These are phyloP conservation scores for Omphaloscelis lunosa DNA, from an alignment of 2,888 invertebrate species.

Conservation along the genomic window DNA sequence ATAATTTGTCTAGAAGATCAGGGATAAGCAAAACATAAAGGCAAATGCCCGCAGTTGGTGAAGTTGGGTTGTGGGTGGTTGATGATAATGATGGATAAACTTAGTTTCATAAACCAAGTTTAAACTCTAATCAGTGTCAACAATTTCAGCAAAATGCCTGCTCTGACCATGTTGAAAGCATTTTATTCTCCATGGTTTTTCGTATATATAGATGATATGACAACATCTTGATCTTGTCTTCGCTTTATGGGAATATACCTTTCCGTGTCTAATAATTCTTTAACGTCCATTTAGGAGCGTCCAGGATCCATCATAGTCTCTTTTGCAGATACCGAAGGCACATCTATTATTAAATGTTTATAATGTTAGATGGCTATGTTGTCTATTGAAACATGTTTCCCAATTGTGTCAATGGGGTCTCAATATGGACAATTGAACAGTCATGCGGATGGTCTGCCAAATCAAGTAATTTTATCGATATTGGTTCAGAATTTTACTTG, in stretches of 20 bases:
- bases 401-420: conserved; percentile 17
- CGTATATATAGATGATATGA: no score
- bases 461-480: neutral
- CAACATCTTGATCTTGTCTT: neutral
- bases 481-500: neutral
- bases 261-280: neutral
- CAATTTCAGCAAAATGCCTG: neutral
- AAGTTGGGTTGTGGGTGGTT: neutral
- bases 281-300: neutral
- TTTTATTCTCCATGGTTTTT: neutral
- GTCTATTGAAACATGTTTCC: conserved; percentile 1
- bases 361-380: neutral
- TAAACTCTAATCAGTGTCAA: neutral
- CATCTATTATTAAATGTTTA: conserved; percentile 1
- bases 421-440: neutral
- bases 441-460: neutral
- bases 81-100: neutral
- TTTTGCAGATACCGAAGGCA: neutral
- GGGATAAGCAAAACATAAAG: neutral
- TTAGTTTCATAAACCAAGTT: no score
- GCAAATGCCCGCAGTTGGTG: neutral
- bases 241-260: neutral
- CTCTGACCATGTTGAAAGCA: neutral
- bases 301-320: neutral
- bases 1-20: neutral